Evolutionary conservation across 2,113 vertebrate species (phyloP).

Genomic region (Sander vitreus): DNA sequence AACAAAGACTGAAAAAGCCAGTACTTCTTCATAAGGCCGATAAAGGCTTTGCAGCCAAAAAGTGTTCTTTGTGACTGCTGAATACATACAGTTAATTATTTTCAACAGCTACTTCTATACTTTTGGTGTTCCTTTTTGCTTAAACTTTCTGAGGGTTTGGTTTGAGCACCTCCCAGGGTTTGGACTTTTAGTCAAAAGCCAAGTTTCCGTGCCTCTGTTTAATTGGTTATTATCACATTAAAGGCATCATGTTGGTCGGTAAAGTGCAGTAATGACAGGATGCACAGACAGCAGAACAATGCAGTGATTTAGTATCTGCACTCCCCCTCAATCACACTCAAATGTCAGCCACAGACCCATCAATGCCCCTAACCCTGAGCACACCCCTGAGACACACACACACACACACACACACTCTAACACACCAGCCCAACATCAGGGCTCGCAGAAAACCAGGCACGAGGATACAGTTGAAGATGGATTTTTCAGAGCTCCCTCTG

Average conservation of each 20-base stretch:
- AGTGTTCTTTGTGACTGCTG: constrained; percentile 44
- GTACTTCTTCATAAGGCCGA: constrained; percentile 57
- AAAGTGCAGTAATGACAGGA: constrained; percentile 63
- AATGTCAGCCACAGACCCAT: constrained; percentile 78
- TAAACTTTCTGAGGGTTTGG: constrained; percentile 34
- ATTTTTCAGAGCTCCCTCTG: constrained; percentile 40
- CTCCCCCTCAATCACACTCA: constrained; percentile 72
- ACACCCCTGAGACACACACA: constrained; percentile 64
- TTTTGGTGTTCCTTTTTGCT: constrained; percentile 29
- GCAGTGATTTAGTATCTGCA: constrained; percentile 72
- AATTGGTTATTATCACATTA: constrained; percentile 74
- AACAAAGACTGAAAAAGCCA: constrained; percentile 52
- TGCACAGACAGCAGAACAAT: constrained; percentile 71
- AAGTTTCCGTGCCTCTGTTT: constrained; percentile 56
- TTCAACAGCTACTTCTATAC: constrained; percentile 49
- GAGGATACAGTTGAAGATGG: constrained; percentile 13
- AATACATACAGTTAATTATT: constrained; percentile 63
- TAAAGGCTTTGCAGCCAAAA: constrained; percentile 62
- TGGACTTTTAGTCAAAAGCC: constrained; percentile 31
- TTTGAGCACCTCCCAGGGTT: constrained; percentile 56
- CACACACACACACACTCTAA: constrained; percentile 25
- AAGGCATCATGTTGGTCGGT: constrained; percentile 42
- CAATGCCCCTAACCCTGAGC: constrained; percentile 67
- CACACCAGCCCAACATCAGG: constrained; percentile 50
- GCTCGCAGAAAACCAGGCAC: neutral